Conservation (phyloP, 2,797 vertebrate species). For the Remorina albescens region DNA sequence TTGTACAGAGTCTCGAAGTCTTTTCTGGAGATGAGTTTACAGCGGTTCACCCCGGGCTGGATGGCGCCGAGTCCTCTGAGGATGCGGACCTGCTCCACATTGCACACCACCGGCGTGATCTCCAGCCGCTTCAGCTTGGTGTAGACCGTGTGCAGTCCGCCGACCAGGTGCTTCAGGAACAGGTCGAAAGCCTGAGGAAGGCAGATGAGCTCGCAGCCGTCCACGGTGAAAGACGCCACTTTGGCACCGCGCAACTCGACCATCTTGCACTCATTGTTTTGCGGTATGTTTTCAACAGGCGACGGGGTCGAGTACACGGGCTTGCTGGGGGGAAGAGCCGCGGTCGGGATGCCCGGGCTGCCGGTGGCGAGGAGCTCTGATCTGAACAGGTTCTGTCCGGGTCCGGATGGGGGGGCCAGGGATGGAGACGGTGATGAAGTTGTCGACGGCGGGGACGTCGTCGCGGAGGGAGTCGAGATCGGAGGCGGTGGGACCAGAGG, state of each 20-base stretch:
- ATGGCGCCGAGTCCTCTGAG: constrained; percentile 97
- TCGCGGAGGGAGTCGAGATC: constrained; percentile 89
- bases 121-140: constrained; percentile 99
- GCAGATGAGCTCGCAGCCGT: constrained; percentile 98
- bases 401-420: constrained; percentile 82
- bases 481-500: constrained; percentile 91
- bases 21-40: constrained; percentile 98
- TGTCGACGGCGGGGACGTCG: constrained; percentile 89
- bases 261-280: constrained; percentile 99
- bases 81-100: constrained; percentile 99
- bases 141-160: constrained; percentile 98
- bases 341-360: constrained; percentile 86
- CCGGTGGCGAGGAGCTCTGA: constrained; percentile 88
- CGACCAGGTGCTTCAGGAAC: constrained; percentile 99
- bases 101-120: constrained; percentile 99
- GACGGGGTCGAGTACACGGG: constrained; percentile 98
- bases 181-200: constrained; percentile 98
- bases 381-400: constrained; percentile 89
- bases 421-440: constrained; percentile 92
- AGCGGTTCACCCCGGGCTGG: constrained; percentile 98
- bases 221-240: constrained; percentile 98
- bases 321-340: constrained; percentile 89
- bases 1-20: constrained; percentile 99
- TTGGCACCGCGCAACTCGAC: constrained; percentile 97
- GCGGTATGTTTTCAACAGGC: constrained; percentile 98